Evolutionary conservation across 2,888 invertebrate species (phyloP), one percentile per base, ranked within the genome.

Genomic region (Lasioglossum calceatum): DNA sequence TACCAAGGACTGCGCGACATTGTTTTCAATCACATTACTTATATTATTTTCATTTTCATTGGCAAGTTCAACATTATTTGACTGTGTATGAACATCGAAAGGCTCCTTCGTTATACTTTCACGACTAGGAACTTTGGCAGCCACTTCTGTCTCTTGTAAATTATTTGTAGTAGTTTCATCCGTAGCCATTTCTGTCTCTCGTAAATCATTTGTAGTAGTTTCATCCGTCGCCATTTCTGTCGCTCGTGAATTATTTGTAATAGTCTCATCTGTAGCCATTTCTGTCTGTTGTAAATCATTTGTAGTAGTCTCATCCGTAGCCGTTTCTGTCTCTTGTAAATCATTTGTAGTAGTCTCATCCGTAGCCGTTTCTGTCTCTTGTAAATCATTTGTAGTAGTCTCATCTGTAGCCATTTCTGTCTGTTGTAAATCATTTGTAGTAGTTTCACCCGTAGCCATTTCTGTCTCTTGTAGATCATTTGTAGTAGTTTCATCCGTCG

Each of bases 1-100:
- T 71, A 50, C 71, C 12, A 47, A 50, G 44, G n/a, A 10, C 39
- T 91, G 81, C 81, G 77, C 44, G 80, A 80, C 71, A 85, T 39
- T 72, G 75, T 27, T 61, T 80, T 87, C 81, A 89, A 85, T 77
- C 44, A 42, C 7, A 64, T 71, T 50, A 44, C 0, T 70, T 79
- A 82, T 47, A 70, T 77, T 36, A 80, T 73, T 74, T 58, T 84
- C 36, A 61, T 32, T 32, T 67, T n/a, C 39, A 58, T 75, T 64
- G 81, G 4, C 73, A 74, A 58, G 16, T 32, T 27, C 16, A 61
- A 72, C 70, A 77, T 76, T 67, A 4, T 44, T n/a, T 72, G 19
- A n/a, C 4, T n/a, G 39, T 7, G 5, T 58, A 58, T 4, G 12
- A 81, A 58, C 64, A 39, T 76, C 27, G 0, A n/a, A 47, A 14